Percentiles rank a stretch among this genome's conserved stretches.
Evolutionary conservation across 2,113 vertebrate species (phyloP).

Genomic region (Forbesichthys papilliferus): DNA sequence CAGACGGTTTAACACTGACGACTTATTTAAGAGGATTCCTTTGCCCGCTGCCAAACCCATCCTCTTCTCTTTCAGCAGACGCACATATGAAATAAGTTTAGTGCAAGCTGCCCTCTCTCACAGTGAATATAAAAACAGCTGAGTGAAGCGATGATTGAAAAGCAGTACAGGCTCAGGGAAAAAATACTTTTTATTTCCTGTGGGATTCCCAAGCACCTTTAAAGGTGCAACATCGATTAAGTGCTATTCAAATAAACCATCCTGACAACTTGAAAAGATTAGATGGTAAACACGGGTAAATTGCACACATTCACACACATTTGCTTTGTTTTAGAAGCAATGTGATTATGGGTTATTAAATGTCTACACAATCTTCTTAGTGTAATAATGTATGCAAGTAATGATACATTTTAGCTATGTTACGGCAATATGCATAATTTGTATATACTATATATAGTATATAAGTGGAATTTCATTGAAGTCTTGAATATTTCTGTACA

Average conservation of each 20-base stretch:
- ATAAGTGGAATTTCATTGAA: too few relatives aligned
- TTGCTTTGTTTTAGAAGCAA: not conserved
- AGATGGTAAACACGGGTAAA: conserved; percentile 19
- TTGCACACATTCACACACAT: not conserved
- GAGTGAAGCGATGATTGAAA: conserved; percentile 38
- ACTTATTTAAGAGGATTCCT: conserved; percentile 76
- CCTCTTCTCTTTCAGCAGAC: conserved; percentile 52
- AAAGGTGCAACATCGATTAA: too few relatives aligned
- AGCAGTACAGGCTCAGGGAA: conserved; percentile 49
- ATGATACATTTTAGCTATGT: not conserved
- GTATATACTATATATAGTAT: too few relatives aligned
- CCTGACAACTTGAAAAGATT: not conserved
- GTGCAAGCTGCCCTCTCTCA: conserved; percentile 37
- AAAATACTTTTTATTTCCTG: conserved; percentile 42
- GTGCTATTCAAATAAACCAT: too few relatives aligned
- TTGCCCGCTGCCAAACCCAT: conserved; percentile 63
- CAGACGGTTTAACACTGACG: conserved; percentile 76
- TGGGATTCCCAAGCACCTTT: conserved; percentile 1
- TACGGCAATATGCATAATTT: too few relatives aligned
- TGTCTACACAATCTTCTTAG: not conserved
- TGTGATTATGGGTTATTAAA: conserved; percentile 6
- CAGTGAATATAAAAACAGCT: conserved; percentile 58
- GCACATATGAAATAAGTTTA: conserved; percentile 23
- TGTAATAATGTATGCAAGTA: conserved; percentile 5
- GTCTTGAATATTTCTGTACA: too few relatives aligned